Base-by-base conservation (phyloP, 2,113 vertebrate species). In the Pelecanus crispus region DNA sequence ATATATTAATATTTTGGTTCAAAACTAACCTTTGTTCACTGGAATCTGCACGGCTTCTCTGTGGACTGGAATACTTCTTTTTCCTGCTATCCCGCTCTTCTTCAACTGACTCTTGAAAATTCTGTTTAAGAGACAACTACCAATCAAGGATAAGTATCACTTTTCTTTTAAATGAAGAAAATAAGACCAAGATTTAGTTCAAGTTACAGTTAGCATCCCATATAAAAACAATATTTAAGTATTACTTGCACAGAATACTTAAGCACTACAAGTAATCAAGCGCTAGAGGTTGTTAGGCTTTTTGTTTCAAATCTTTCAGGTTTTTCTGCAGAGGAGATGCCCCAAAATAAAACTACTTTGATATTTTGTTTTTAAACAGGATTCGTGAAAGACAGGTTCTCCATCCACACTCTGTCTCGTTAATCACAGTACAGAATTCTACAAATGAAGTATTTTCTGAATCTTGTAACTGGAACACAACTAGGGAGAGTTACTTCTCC, bases 21-120 rank as follows among this genome's bases (percentile, higher is more conserved):
- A 91, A 90, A 95, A 97, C 98, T 87, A 97, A 99, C 99, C 99
- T 99, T 91, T 99, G 98, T 68, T 99, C 99, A 59, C 98, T 99
- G 94, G 99, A 99, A 94, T 99, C 99, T 47, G 98, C 55, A 72
- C 99, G 99, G 94, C 98, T 99, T 95, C 99, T 99, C 96, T 98
- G 98, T 4, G 99, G 99, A 97, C 99, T 99, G 92, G 98, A 97
- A 72, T 98, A 98, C 94, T 99, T 99, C 97, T 99, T 99, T 90
- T 99, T 99, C 97, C 99, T 98, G 97, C 96, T 89, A 66, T 99
- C 99, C 95, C 98, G 96, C 47, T 99, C 99, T 77, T 99, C 99
- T 85, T 99, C 99, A 95, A 97, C 98, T 42, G 97, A 97, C 49
- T 98, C 98, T 94, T 98, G 98, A 95, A 98, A 98, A 97, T 96